These are phyloP conservation scores for Ophion ellenae DNA, from an alignment of 2,888 invertebrate genomes.

Conservation along the genomic window DNA sequence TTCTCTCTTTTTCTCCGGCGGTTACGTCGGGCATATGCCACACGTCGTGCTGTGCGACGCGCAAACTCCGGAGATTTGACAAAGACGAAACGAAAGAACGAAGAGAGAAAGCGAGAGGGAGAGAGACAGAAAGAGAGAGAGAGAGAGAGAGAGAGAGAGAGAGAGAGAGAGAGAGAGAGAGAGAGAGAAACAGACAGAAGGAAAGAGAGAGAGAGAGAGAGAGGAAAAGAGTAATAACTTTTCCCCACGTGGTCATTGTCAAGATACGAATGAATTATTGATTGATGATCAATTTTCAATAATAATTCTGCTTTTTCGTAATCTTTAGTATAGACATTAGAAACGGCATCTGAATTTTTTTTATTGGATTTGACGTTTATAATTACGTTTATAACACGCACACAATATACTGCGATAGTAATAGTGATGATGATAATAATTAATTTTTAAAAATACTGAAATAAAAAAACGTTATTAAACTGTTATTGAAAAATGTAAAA, in stretches of 20 bases:
- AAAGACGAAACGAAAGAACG: conserved; percentile 40
- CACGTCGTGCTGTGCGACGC: conserved; percentile 74
- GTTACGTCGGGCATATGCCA: conserved; percentile 79
- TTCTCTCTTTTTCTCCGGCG: conserved; percentile 63
- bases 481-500: too few relatives aligned
- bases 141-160: not conserved
- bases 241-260: not conserved
- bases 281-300: not conserved
- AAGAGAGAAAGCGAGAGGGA: not conserved
- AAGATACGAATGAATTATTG: not conserved
- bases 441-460: too few relatives aligned
- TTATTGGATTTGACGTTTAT: too few relatives aligned
- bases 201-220: not conserved
- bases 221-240: not conserved
- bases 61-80: conserved; percentile 35
- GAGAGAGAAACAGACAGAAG: not conserved
- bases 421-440: too few relatives aligned
- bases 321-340: not conserved
- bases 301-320: not conserved
- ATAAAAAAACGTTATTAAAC: too few relatives aligned
- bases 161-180: conserved; percentile 14
- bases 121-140: not conserved
- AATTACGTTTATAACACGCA: too few relatives aligned
- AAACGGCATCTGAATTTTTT: too few relatives aligned
- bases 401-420: too few relatives aligned